phyloP scores from a whole-genome alignment of 2,888 invertebrate species.

The Polydrusus cervinus region DNA sequence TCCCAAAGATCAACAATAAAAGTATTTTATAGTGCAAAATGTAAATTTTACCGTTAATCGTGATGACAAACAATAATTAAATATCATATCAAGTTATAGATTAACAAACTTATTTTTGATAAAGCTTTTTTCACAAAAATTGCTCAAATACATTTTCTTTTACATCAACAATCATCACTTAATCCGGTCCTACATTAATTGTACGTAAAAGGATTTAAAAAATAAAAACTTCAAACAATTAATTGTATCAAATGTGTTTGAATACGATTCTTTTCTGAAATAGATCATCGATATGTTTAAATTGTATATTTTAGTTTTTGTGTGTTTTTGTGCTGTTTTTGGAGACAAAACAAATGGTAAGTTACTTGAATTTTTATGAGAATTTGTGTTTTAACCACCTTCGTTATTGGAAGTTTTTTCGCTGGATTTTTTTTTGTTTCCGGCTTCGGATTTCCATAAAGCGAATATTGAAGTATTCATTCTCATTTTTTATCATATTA shows the following conservation, averaged over 20 bases:
- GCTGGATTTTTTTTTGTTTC: not conserved
- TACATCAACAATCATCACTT: too few species aligned
- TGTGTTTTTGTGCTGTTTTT: not conserved
- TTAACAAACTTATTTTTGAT: too few species aligned
- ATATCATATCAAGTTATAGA: too few species aligned
- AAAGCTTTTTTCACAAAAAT: too few species aligned
- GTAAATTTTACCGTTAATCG: too few species aligned
- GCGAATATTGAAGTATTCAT: not conserved
- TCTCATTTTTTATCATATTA: not conserved
- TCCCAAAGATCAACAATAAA: too few species aligned
- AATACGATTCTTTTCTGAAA: not conserved
- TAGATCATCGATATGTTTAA: slow-evolving; percentile 10
- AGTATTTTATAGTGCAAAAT: too few species aligned
- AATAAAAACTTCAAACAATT: not conserved
- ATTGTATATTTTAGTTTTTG: slow-evolving; percentile 1
- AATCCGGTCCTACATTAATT: not conserved
- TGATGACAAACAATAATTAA: too few species aligned
- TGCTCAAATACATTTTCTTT: too few species aligned
- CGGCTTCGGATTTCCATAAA: not conserved
- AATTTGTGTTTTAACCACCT: not conserved
- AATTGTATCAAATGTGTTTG: not conserved
- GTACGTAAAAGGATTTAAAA: not conserved
- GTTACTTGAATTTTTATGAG: not conserved
- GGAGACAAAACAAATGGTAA: slow-evolving; percentile 8
- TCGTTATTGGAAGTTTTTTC: not conserved